A percentile compares a stretch with the other conserved stretches of the same genome.
phyloP scores from a whole-genome alignment of 1,140 invertebrate genomes.

The Zaprionus davidi region DNA sequence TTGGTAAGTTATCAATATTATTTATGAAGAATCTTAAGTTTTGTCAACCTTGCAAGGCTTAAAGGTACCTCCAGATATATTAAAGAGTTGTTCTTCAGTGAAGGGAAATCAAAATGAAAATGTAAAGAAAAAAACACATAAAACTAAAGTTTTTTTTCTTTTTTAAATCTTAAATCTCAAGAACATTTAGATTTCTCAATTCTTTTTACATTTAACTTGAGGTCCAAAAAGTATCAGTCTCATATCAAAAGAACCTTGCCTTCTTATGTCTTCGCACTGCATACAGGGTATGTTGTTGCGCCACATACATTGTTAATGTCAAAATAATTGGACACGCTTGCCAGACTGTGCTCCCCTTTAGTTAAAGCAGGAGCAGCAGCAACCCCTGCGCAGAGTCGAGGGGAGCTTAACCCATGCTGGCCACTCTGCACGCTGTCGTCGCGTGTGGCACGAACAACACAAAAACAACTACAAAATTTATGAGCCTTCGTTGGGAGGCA shows the following conservation, averaged over 20 bases:
- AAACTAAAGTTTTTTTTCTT: no score
- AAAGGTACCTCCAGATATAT: no score
- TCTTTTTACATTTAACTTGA: no score
- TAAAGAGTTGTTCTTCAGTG: neutral
- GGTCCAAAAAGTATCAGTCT: no score
- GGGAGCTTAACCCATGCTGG: neutral
- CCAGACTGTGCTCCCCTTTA: constrained; percentile 38
- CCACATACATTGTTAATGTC: constrained; percentile 81
- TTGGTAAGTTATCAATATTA: no score
- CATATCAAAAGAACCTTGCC: neutral
- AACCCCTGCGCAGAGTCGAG: constrained; percentile 16
- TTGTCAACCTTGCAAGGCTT: no score
- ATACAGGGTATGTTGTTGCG: constrained; percentile 56
- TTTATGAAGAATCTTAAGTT: no score
- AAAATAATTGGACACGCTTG: constrained; percentile 82
- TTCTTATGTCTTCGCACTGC: neutral
- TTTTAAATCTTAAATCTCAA: neutral
- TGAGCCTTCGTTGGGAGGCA: constrained; percentile 47
- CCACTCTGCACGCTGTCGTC: constrained; percentile 40
- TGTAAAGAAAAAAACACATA: no score
- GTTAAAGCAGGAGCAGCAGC: constrained; percentile 23
- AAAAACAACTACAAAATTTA: constrained; percentile 71
- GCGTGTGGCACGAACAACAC: constrained; percentile 77
- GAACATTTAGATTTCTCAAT: neutral
- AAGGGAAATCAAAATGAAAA: neutral